These are phyloP conservation scores for Mobula hypostoma DNA, from an alignment of 2,113 vertebrate species.

Conservation along the genomic window DNA sequence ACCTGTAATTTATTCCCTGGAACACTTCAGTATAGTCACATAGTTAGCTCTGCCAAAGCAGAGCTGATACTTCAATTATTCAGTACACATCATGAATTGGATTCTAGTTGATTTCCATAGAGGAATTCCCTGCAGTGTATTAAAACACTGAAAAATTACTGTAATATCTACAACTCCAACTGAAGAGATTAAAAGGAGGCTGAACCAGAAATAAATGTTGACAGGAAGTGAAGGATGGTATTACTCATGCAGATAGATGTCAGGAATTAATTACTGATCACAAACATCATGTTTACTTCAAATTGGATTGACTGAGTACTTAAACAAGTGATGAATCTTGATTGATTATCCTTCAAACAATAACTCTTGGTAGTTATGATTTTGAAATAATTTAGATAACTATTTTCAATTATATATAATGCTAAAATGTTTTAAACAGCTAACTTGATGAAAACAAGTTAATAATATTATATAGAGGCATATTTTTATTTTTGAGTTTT, in stretches of 20 bases:
- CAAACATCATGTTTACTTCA: neutral
- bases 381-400: conserved; percentile 6
- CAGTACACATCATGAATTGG: neutral
- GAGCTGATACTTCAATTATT: conserved; percentile 26
- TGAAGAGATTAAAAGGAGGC: neutral
- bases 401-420: conserved; percentile 15
- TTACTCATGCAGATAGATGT: neutral
- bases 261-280: neutral
- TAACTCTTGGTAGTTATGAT: neutral
- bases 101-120: neutral
- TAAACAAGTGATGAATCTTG: neutral
- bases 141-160: neutral
- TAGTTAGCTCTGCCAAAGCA: neutral
- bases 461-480: neutral
- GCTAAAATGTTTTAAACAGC: neutral
- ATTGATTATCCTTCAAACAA: neutral
- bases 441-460: neutral
- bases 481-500: neutral
- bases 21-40: neutral
- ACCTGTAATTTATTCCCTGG: neutral
- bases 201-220: neutral
- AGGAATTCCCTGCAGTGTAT: neutral
- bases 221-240: neutral
- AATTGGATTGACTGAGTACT: neutral
- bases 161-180: neutral